Percentiles rank a stretch among this genome's conserved stretches.
Conservation (phyloP, 2,797 vertebrate genomes). For the Platalea minor region DNA sequence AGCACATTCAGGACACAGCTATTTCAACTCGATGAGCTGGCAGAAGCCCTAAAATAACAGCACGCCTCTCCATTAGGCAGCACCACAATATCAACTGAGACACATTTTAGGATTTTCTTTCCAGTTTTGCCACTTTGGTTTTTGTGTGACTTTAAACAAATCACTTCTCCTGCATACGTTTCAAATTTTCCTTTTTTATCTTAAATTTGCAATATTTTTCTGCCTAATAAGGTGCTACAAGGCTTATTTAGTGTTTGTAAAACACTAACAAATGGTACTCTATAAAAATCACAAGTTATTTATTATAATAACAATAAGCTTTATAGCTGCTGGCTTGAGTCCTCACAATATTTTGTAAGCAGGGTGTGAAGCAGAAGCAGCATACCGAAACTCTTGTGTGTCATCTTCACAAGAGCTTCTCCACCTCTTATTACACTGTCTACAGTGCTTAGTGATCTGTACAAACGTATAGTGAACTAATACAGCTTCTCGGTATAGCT, state of each 20-base stretch:
- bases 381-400: background rate
- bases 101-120: background rate
- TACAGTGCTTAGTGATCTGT: background rate
- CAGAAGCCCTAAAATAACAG: background rate
- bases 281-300: background rate
- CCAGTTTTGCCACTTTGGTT: background rate
- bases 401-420: background rate
- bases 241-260: background rate
- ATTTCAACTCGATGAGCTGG: background rate
- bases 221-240: background rate
- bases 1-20: background rate
- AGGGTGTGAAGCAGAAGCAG: background rate
- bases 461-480: background rate
- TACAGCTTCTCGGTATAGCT: background rate
- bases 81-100: background rate
- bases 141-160: background rate
- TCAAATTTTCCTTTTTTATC: background rate
- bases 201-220: background rate
- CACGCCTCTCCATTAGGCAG: background rate
- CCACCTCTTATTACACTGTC: background rate
- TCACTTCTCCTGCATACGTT: rapidly evolving
- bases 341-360: background rate
- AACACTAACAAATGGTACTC: background rate
- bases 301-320: background rate
- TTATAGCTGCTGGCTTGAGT: background rate